A percentile compares a stretch with the other conserved stretches of the same genome.
These are phyloP conservation scores for Rhodophaea formosa DNA, from an alignment of 2,888 invertebrate species.

Conservation along the genomic window DNA sequence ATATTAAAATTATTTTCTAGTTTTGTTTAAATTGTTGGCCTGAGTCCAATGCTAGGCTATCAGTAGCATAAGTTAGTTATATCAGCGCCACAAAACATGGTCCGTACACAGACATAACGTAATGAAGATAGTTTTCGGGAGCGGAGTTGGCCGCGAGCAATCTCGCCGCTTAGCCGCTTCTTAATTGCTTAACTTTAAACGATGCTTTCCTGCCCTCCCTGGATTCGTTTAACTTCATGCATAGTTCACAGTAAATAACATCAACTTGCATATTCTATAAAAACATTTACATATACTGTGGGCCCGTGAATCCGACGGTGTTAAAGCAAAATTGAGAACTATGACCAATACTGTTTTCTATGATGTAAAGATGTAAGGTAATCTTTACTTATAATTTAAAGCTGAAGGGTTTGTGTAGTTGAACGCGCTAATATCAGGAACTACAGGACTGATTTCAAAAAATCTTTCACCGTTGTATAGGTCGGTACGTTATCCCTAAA, in stretches of 20 bases:
- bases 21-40: slow-evolving; percentile 47
- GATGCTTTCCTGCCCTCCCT: slow-evolving; percentile 53
- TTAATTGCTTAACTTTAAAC: slow-evolving; percentile 77
- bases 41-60: slow-evolving; percentile 59
- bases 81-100: slow-evolving; percentile 50
- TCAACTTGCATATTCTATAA: slow-evolving; percentile 15
- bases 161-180: slow-evolving; percentile 69
- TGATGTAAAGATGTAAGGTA: too few species aligned
- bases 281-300: not conserved
- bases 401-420: too few species aligned
- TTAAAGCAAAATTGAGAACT: too few species aligned
- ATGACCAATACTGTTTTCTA: too few species aligned
- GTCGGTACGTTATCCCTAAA: too few species aligned
- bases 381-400: too few species aligned
- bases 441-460: too few species aligned
- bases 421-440: too few species aligned
- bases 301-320: too few species aligned
- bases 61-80: slow-evolving; percentile 42
- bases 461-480: too few species aligned
- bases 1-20: not conserved
- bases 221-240: slow-evolving; percentile 63
- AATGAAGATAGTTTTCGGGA: slow-evolving; percentile 78
- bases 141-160: slow-evolving; percentile 72
- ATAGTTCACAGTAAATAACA: slow-evolving; percentile 54
- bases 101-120: slow-evolving; percentile 58